Evolutionary conservation across 2,797 vertebrate genomes (phyloP).

Genomic region (Lepidocolaptes lacrymiger): DNA sequence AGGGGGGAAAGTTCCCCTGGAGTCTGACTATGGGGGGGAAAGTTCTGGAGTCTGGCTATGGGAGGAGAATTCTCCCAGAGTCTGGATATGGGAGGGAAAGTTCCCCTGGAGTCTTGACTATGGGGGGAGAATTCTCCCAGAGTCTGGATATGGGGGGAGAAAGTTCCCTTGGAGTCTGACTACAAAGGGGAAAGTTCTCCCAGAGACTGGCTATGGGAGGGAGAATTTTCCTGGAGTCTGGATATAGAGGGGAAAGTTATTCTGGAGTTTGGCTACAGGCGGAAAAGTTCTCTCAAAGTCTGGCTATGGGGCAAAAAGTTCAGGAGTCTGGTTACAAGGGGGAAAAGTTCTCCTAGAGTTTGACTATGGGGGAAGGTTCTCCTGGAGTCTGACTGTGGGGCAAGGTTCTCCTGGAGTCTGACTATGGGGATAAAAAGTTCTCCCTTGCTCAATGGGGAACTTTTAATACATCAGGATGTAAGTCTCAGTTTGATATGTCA

Average conservation of each 20-base stretch:
- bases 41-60: neutral
- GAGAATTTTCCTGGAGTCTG: neutral
- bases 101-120: neutral
- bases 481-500: rapidly evolving
- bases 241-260: neutral
- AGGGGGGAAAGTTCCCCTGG: neutral
- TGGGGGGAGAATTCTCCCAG: neutral
- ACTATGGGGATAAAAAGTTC: neutral
- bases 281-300: neutral
- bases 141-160: too few species aligned
- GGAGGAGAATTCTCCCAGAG: neutral
- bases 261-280: neutral
- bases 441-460: neutral
- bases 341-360: neutral
- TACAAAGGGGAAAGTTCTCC: rapidly evolving
- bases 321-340: neutral
- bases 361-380: neutral
- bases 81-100: neutral
- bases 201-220: neutral
- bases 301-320: neutral
- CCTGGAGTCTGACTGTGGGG: neutral
- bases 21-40: neutral
- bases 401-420: neutral
- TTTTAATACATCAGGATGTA: rapidly evolving
- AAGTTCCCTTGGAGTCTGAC: neutral